Conservation (phyloP, 2,797 vertebrate species). For the Novumbra hubbsi region DNA sequence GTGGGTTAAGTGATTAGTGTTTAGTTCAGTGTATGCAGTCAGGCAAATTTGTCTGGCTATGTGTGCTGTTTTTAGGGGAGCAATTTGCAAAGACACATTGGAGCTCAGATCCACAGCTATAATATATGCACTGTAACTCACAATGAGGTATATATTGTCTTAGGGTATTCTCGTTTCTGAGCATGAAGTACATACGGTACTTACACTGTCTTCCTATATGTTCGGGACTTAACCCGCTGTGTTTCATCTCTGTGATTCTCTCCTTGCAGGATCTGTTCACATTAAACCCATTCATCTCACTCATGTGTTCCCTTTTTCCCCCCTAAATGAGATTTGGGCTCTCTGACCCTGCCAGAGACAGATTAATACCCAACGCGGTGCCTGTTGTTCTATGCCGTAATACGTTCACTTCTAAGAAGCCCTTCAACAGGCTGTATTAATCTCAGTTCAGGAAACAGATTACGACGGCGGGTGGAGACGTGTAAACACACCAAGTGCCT, state of each 20-base stretch:
- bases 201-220: not conserved
- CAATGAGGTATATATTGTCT: not conserved
- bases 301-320: not conserved
- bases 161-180: not conserved
- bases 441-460: constrained; percentile 69
- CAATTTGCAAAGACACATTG: not conserved
- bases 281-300: not conserved
- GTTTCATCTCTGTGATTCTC: not conserved
- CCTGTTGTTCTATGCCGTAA: constrained; percentile 44
- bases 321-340: constrained; percentile 12
- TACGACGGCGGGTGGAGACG: constrained; percentile 65
- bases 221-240: not conserved
- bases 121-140: not conserved
- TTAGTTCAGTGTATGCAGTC: constrained; percentile 8
- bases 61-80: constrained; percentile 3
- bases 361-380: constrained; percentile 34
- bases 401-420: constrained; percentile 58
- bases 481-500: constrained; percentile 56
- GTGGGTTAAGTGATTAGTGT: not conserved
- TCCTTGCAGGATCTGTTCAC: not conserved
- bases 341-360: constrained; percentile 14
- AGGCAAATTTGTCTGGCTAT: constrained; percentile 22
- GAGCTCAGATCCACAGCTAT: not conserved
- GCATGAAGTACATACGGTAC: not conserved
- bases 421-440: constrained; percentile 56